A percentile compares a stretch with the other conserved stretches of the same genome.
Conservation (phyloP, 2,113 vertebrate genomes). For the Rissa tridactyla region DNA sequence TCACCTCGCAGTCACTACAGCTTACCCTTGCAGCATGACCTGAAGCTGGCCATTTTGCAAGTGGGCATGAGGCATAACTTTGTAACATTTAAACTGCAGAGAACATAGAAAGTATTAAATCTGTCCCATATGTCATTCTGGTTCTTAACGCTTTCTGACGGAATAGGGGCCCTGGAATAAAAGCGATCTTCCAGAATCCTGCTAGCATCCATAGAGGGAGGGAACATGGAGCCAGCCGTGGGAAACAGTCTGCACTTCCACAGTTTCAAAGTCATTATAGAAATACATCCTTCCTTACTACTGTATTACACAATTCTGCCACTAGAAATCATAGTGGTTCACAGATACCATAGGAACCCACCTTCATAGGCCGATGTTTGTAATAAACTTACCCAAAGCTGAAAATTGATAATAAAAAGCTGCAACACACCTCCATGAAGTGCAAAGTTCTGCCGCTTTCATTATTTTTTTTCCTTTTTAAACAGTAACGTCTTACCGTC, state of each 20-base stretch:
- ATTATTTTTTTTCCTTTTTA: neutral
- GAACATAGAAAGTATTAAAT: neutral
- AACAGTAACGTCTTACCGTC: neutral
- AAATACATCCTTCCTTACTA: neutral
- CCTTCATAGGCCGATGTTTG: neutral
- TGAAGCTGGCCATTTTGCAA: neutral
- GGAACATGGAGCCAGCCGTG: rapidly evolving
- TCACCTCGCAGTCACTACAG: neutral
- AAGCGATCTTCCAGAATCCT: neutral
- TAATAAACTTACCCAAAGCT: neutral
- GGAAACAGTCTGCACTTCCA: neutral
- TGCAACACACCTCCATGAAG: neutral
- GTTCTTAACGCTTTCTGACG: neutral
- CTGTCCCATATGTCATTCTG: neutral
- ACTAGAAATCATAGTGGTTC: neutral
- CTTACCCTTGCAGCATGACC: neutral
- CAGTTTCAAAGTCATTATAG: neutral
- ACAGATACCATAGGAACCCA: neutral
- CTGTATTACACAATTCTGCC: neutral
- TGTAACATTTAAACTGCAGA: neutral
- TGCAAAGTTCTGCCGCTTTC: neutral
- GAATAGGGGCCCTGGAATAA: neutral
- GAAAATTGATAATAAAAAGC: neutral
- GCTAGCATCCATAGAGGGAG: neutral
- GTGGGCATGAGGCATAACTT: neutral